These are phyloP conservation scores for Dasyurus viverrinus DNA, from an alignment of 2,113 vertebrate species.

Conservation along the genomic window DNA sequence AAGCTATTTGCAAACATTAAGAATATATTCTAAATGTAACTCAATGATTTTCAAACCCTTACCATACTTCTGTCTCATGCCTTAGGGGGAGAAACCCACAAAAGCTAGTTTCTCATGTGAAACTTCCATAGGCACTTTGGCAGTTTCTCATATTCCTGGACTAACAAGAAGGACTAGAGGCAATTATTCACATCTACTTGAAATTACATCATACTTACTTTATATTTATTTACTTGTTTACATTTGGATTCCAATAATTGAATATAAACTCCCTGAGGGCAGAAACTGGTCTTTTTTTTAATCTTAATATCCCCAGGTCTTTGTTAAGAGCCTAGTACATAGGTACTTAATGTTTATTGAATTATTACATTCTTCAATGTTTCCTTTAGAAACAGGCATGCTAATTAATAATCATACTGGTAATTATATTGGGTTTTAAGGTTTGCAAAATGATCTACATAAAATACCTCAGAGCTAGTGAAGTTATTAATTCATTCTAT, in stretches of 20 bases:
- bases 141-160: not conserved
- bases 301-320: not conserved
- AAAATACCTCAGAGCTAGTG: not conserved
- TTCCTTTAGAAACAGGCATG: not conserved
- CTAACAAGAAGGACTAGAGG: not conserved
- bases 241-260: not conserved
- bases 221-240: not conserved
- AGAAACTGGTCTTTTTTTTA: not conserved
- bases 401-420: not conserved
- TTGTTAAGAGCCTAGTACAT: not conserved
- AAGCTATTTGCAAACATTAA: not conserved
- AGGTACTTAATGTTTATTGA: not conserved
- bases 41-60: not conserved
- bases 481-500: not conserved
- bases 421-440: not conserved
- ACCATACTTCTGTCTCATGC: not conserved
- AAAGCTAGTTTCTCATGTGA: not conserved
- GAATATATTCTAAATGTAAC: not conserved
- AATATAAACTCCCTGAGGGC: not conserved
- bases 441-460: not conserved
- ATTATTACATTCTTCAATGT: not conserved
- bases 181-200: not conserved
- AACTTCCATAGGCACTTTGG: not conserved
- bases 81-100: not conserved
- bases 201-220: not conserved